Base-by-base conservation (phyloP, 2,113 vertebrate genomes). In the Ictidomys tridecemlineatus region DNA sequence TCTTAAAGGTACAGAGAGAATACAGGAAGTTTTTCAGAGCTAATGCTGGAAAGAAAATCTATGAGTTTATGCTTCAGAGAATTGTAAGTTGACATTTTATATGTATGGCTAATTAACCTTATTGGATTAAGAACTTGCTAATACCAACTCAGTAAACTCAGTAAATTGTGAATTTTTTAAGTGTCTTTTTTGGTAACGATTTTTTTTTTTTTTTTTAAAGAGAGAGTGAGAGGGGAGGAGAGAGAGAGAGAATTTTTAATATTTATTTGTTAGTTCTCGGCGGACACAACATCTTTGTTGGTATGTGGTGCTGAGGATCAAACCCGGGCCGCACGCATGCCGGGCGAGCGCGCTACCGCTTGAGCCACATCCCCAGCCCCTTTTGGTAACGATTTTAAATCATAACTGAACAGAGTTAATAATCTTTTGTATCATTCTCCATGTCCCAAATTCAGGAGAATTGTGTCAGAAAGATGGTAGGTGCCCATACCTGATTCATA, bases 11-110 rank as follows among this genome's bases (percentile, higher is more conserved):
- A 63, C 99, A 99, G 90, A 99, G 99, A 97, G 99, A 99, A 72
- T 99, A 99, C 98, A 99, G 99, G 93, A 99, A 99, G 96, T 99
- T 99, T 99, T 99, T 99, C 98, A 99, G 99, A 98, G 99, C 99
- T 90, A 99, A 99, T 82, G 99, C 99, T 28, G 99, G 99, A 91
- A 99, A 98, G 98, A 99, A 99, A 99, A 99, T 99, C 96, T 99
- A 99, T 95, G 98, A 99, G 90, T 99, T 99, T 98, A 99, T 98
- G 26, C 99, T 99, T 96, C 99, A 99, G 98, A 99, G 99, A 98
- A 99, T 99, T 95, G 99, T 99, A 99, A 99, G 99, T 92, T 61
- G 87, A 67, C 2, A 11, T 12, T 77, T 85, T 18, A 32, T 84
- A 11, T 72, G 1, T 53, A 2, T 70, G 34, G 14, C n/a, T 87